These are phyloP conservation scores for Junonia oenone DNA, from an alignment of 2,888 invertebrate genomes.

Conservation along the genomic window DNA sequence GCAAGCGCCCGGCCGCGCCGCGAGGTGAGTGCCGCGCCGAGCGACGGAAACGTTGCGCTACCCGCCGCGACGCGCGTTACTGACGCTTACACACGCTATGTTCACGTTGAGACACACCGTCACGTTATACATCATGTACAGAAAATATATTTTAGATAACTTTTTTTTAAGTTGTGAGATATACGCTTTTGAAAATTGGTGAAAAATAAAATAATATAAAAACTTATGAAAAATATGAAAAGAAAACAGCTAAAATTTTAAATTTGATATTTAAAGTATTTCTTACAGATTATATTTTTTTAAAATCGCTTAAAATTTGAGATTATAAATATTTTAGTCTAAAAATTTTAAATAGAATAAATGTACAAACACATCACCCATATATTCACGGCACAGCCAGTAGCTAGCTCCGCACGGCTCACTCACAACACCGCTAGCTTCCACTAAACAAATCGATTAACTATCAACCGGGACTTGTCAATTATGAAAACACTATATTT, in stretches of 20 bases:
- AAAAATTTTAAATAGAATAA: no score
- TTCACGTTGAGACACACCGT: no score
- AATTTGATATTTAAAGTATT: no score
- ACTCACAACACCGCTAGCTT: constrained; percentile 66
- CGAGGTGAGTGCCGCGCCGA: constrained; percentile 81
- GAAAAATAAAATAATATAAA: no score
- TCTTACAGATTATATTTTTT: no score
- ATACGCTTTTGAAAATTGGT: no score
- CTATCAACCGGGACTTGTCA: constrained; percentile 47
- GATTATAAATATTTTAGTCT: no score
- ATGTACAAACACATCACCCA: constrained; percentile 6
- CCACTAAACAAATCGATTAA: constrained; percentile 71
- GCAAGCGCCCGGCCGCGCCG: constrained; percentile 79
- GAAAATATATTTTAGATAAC: no score
- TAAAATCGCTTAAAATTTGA: not conserved
- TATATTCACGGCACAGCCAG: constrained; percentile 39
- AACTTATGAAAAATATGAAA: no score
- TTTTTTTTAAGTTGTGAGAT: no score
- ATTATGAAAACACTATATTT: not conserved
- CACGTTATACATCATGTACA: no score
- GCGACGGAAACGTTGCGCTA: constrained; percentile 64
- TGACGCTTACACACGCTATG: constrained; percentile 11
- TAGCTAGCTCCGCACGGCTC: constrained; percentile 58
- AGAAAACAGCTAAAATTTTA: no score
- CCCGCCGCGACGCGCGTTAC: constrained; percentile 28